Base-by-base conservation (phyloP, 1,140 invertebrate genomes). In the Trinorchestia longiramus region DNA sequence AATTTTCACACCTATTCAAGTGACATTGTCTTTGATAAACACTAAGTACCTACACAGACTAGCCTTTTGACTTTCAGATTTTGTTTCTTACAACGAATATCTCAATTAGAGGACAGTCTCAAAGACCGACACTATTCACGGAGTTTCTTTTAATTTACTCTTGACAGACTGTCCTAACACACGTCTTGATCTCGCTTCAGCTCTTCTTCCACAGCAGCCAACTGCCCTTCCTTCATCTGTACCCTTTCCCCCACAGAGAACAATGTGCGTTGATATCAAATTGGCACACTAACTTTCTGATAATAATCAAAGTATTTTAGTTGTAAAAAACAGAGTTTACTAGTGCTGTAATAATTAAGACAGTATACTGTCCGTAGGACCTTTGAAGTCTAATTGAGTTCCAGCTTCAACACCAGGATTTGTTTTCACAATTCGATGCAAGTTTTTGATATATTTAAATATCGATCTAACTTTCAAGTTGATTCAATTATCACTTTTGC, bases 181-280 rank as follows among this genome's bases (percentile, higher is more conserved):
- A 94, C 43, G 36, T 94, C 92, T 45, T 94, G 92, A 94, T 45
- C 92, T 94, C 44, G 92, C 92, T 94, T 94, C 43, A 28, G 92
- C 92, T 94, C 92, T 94, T 94, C 88, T 45, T 94, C 92, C 43
- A 94, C 92, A 94, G 92, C 44, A 94, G 92, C 92, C 92, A 94
- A 94, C 92, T n/a, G 92, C 92, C 44, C 92, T 94, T 94, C 92
- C 40, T 94, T 94, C 92, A 45, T 45, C 92, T 94, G 45, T 94
- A 94, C 44, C 92, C 92, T 47, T 36, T 41, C 43, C 41, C 88
- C 11, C 41, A 3, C 88, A 90, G 43, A 43, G 36, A 90, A 90
- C 28, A 41, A 77, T 19, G 62, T 77, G 28, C 28, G 62, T 77
- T 77, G 62, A 11, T 77, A 77, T 36, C 15, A 77, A 77, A 53